Conservation (phyloP, 2,888 invertebrate species). For the Monopis laevigella region DNA sequence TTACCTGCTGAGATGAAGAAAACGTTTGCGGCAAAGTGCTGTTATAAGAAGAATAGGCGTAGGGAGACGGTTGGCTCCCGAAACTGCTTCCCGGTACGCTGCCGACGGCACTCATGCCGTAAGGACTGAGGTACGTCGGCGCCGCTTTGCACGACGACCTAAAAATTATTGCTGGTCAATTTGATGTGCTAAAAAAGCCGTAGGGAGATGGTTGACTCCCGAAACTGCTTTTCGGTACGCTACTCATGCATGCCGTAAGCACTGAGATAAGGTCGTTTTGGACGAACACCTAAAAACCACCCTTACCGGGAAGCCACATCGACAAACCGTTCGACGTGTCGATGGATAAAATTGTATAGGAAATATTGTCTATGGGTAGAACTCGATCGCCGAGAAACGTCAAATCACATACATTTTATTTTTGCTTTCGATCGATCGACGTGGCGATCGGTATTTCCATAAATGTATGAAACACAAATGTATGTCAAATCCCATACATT, state of each 20-base stretch:
- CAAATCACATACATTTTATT: too few species aligned
- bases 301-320: too few species aligned
- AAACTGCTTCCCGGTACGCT: slow-evolving; percentile 53
- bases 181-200: too few species aligned
- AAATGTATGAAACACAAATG: too few species aligned
- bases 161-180: too few species aligned
- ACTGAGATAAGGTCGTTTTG: slow-evolving; percentile 63
- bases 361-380: too few species aligned
- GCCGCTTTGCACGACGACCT: slow-evolving; percentile 69
- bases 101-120: slow-evolving; percentile 54
- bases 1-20: slow-evolving; percentile 68
- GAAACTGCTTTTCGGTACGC: slow-evolving; percentile 51
- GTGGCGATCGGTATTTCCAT: too few species aligned
- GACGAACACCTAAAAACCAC: slow-evolving; percentile 70
- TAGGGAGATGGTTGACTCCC: slow-evolving; percentile 54
- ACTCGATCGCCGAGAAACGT: too few species aligned
- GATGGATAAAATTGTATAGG: too few species aligned
- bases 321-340: too few species aligned
- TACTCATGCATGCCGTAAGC: slow-evolving; percentile 59
- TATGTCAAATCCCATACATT: too few species aligned
- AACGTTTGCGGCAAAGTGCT: slow-evolving; percentile 63
- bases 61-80: slow-evolving; percentile 50
- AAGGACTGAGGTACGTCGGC: slow-evolving; percentile 60
- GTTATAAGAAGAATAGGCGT: slow-evolving; percentile 65
- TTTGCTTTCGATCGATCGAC: too few species aligned